phyloP scores from a whole-genome alignment of 2,888 invertebrate species.

The Pediacus dermestoides region DNA sequence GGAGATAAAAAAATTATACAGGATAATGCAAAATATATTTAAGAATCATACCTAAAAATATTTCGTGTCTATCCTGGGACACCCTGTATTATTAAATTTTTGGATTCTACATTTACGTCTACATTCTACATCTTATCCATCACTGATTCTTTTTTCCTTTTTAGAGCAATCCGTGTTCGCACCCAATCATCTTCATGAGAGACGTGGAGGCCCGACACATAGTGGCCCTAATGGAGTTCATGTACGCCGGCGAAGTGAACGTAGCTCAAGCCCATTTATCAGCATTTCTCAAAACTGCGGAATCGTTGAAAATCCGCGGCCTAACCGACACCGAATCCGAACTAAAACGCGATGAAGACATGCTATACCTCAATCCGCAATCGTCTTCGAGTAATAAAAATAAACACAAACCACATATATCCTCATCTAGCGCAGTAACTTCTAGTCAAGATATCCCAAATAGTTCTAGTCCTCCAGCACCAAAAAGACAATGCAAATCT shows the following conservation, averaged over 20 bases:
- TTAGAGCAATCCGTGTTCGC: slow-evolving; percentile 79
- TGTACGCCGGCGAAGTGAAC: slow-evolving; percentile 84
- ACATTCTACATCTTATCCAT: background rate
- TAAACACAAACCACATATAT: slow-evolving; percentile 34
- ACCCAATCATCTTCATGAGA: slow-evolving; percentile 81
- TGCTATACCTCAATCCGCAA: slow-evolving; percentile 36
- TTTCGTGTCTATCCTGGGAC: no score
- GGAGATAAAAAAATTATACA: no score
- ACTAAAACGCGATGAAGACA: slow-evolving; percentile 46
- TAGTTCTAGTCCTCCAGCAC: slow-evolving; percentile 35
- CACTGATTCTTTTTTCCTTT: slow-evolving; percentile 40
- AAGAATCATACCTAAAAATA: no score
- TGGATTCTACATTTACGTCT: no score
- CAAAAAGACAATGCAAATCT: slow-evolving; percentile 41
- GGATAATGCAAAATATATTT: no score
- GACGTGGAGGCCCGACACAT: slow-evolving; percentile 78
- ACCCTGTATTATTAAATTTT: no score
- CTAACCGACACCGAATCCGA: slow-evolving; percentile 58
- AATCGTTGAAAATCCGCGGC: slow-evolving; percentile 74
- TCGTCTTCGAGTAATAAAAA: slow-evolving; percentile 19
- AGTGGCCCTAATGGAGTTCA: slow-evolving; percentile 74
- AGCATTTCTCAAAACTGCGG: slow-evolving; percentile 72
- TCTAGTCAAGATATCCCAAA: slow-evolving; percentile 46
- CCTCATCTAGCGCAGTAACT: slow-evolving; percentile 44
- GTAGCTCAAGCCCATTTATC: slow-evolving; percentile 75